Conservation (phyloP, 1,140 invertebrate species). For the Apis laboriosa region DNA sequence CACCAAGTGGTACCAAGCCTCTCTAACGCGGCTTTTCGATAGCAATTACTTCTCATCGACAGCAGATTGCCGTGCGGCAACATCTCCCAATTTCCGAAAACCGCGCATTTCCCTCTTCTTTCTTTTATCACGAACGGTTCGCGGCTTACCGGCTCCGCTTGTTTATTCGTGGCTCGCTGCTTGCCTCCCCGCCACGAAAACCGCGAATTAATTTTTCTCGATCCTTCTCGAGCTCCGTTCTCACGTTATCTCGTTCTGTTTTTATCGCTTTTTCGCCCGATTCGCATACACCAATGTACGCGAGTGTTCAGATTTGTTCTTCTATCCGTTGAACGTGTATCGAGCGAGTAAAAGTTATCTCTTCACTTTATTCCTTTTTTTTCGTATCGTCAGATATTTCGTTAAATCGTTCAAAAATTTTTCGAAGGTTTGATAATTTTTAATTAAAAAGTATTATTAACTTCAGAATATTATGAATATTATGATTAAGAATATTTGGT, state of each 20-base stretch:
- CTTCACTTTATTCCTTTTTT: neutral
- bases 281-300: neutral
- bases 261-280: no score
- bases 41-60: constrained; percentile 3
- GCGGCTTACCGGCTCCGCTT: neutral
- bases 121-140: neutral
- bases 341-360: neutral
- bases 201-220: constrained; percentile 14
- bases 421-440: no score
- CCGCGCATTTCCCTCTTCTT: neutral
- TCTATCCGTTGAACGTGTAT: neutral
- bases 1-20: neutral
- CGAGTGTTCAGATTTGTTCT: neutral
- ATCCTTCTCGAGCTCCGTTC: neutral
- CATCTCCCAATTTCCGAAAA: neutral
- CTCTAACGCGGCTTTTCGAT: constrained; percentile 13
- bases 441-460: no score
- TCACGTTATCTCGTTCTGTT: neutral
- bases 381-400: no score
- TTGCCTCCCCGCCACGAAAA: neutral
- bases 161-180: neutral
- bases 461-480: no score
- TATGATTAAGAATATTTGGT: no score
- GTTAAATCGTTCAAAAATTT: no score
- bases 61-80: neutral